These are phyloP conservation scores for Phataginus tetradactyla DNA, from an alignment of 2,797 vertebrate species.

Conservation along the genomic window DNA sequence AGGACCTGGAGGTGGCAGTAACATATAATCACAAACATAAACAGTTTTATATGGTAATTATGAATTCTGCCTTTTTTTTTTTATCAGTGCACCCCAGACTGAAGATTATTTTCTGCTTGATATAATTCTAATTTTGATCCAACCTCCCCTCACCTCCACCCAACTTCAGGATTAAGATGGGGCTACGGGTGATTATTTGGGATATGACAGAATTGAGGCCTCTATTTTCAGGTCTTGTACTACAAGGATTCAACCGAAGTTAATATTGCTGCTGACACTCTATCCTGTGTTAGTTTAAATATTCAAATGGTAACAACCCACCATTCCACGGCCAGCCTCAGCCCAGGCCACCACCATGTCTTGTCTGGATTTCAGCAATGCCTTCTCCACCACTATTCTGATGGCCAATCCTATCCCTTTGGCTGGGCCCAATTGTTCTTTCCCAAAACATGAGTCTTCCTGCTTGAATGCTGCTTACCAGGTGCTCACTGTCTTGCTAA, in stretches of 20 bases:
- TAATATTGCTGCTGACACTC: fast-evolving
- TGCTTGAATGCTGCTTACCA: too few species aligned
- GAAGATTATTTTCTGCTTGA: constrained; percentile 88
- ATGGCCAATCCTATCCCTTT: background rate
- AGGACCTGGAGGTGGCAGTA: constrained; percentile 88
- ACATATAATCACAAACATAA: constrained; percentile 88
- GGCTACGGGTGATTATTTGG: constrained; percentile 79
- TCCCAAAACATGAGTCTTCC: background rate
- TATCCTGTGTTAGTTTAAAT: background rate
- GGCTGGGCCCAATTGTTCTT: background rate
- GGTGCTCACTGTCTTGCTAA: background rate
- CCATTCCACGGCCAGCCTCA: constrained; percentile 44
- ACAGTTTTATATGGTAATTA: constrained; percentile 86
- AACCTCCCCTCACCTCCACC: background rate
- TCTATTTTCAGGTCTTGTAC: constrained; percentile 24
- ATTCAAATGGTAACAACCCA: background rate
- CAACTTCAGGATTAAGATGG: constrained; percentile 82
- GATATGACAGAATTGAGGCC: constrained; percentile 53
- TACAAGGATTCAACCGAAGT: constrained; percentile 52
- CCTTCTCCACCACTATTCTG: background rate
- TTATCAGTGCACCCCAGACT: constrained; percentile 85
- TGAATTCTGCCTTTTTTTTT: constrained; percentile 78
- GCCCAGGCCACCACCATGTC: fast-evolving
- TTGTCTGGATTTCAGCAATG: background rate
- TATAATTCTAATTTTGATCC: constrained; percentile 86